Conservation (phyloP, 1,140 invertebrate genomes). For the Phenacoccus solenopsis region DNA sequence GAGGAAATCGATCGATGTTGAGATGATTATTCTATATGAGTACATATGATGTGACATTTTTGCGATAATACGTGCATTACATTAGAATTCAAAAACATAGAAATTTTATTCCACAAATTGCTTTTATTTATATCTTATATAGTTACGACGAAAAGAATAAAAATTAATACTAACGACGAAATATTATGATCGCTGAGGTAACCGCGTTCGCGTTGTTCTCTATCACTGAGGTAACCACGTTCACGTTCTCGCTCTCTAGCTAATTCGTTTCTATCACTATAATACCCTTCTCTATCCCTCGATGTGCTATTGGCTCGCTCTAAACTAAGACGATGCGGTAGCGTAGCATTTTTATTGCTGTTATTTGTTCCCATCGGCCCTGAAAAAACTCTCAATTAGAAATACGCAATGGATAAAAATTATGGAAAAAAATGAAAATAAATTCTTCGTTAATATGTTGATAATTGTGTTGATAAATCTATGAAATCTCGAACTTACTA, state of each 20-base stretch:
- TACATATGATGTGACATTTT: too few relatives aligned
- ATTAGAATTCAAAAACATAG: too few relatives aligned
- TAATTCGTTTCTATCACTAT: slow-evolving; percentile 72
- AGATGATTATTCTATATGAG: too few relatives aligned
- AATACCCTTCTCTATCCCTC: slow-evolving; percentile 64
- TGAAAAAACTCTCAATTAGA: neutral
- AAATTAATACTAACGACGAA: slow-evolving; percentile 19
- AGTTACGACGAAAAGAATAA: neutral
- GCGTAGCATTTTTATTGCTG: slow-evolving; percentile 58
- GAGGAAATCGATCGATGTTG: too few relatives aligned
- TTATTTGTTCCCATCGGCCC: slow-evolving; percentile 28
- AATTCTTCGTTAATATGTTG: neutral
- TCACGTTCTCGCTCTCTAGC: slow-evolving; percentile 43
- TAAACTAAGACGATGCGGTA: slow-evolving; percentile 48
- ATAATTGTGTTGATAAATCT: neutral
- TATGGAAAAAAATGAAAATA: too few relatives aligned
- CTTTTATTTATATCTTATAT: too few relatives aligned
- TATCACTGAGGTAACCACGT: slow-evolving; percentile 23
- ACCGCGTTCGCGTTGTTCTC: slow-evolving; percentile 19
- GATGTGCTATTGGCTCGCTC: slow-evolving; percentile 39
- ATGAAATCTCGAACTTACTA: slow-evolving; percentile 46
- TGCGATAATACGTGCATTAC: too few relatives aligned
- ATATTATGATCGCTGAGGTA: slow-evolving; percentile 22
- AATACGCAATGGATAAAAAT: too few relatives aligned
- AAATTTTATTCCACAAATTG: too few relatives aligned